Evolutionary conservation across 1,140 invertebrate genomes (phyloP).

Genomic region (Trichoplusia ni): DNA sequence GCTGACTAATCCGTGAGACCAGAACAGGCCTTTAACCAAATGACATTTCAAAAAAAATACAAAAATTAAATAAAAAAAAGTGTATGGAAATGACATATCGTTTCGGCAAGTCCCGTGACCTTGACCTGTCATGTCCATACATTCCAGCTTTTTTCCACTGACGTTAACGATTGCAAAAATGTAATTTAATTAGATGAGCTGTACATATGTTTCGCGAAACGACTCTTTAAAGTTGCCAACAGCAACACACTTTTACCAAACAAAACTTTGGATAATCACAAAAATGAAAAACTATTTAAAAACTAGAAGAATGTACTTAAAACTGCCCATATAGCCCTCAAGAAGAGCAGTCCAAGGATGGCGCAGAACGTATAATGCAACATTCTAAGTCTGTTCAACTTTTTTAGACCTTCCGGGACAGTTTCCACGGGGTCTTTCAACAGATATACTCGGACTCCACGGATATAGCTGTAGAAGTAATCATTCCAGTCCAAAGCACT

Average conservation of each 20-base stretch:
- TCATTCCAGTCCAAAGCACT: slow-evolving; percentile 82
- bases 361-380: slow-evolving; percentile 48
- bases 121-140: no score
- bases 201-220: no score
- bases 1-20: no score
- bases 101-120: no score
- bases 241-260: neutral
- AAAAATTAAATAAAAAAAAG: no score
- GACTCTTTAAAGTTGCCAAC: no score
- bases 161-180: no score
- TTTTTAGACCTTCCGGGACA: slow-evolving; percentile 53
- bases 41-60: no score
- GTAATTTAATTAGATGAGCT: no score
- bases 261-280: neutral
- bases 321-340: slow-evolving; percentile 39
- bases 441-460: slow-evolving; percentile 83
- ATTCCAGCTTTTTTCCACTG: no score
- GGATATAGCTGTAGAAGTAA: slow-evolving; percentile 83
- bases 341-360: slow-evolving; percentile 37
- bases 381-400: slow-evolving; percentile 44
- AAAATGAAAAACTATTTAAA: slow-evolving; percentile 18
- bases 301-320: slow-evolving; percentile 25
- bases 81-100: no score
- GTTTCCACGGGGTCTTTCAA: slow-evolving; percentile 84
- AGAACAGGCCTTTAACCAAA: no score